A percentile compares a stretch with the other conserved stretches of the same genome.
Conservation (phyloP, 2,797 vertebrate genomes). For the Eulemur coronatus region DNA sequence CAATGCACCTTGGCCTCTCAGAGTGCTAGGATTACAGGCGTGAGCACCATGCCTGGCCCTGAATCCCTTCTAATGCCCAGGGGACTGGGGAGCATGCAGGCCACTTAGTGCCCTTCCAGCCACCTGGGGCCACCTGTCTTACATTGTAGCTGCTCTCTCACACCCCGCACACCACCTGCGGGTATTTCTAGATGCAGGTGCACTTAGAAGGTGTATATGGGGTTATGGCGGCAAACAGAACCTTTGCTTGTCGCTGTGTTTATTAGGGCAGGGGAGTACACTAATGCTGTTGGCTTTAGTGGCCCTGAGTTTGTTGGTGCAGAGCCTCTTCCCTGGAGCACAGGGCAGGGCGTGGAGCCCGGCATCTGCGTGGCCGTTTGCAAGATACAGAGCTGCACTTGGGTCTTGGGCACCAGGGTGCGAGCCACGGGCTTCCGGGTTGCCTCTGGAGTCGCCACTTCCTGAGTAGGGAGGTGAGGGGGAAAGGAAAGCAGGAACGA, state of each 20-base stretch:
- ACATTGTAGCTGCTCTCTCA: not conserved
- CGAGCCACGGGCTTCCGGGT: not conserved
- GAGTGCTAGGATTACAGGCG: too few relatives aligned
- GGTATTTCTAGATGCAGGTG: not conserved
- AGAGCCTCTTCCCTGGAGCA: not conserved
- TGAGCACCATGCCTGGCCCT: too few relatives aligned
- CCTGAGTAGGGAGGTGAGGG: not conserved
- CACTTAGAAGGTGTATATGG: accelerated
- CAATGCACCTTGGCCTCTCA: too few relatives aligned
- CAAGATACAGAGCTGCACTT: accelerated
- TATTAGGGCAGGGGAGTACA: accelerated
- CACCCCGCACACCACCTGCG: not conserved
- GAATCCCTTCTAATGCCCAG: not conserved
- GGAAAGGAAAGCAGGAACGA: not conserved
- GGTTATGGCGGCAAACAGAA: not conserved
- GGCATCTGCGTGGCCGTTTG: accelerated
- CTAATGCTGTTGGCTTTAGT: accelerated
- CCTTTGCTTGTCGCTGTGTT: too few relatives aligned
- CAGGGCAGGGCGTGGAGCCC: accelerated
- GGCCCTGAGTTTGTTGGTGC: accelerated
- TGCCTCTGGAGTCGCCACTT: not conserved
- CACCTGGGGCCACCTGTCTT: not conserved
- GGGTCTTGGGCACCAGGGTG: not conserved
- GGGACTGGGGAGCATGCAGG: not conserved
- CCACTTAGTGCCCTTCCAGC: too few relatives aligned